Conservation (phyloP, 2,797 vertebrate species). For the Sebastes cheni region DNA sequence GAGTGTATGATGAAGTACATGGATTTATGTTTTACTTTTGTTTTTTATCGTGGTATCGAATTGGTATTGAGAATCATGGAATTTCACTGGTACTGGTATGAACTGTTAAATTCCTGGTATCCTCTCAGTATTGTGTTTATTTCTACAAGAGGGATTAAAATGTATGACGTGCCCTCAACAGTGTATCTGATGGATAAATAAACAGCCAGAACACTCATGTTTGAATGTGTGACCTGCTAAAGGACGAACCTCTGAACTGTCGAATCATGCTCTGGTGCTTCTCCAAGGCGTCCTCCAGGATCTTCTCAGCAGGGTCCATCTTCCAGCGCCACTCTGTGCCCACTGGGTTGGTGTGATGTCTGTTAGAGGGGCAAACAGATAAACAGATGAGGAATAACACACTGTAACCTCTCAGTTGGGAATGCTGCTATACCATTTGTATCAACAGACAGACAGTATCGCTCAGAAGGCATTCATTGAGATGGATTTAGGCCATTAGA, state of each 20-base stretch:
- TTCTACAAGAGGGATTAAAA: neutral
- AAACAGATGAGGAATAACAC: neutral
- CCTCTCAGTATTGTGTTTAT: neutral
- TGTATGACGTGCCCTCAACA: neutral
- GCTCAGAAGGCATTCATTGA: neutral
- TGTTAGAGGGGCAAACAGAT: slow-evolving; percentile 50
- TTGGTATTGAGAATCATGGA: neutral
- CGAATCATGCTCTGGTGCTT: slow-evolving; percentile 93
- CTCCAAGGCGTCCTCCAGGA: slow-evolving; percentile 89
- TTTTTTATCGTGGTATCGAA: neutral
- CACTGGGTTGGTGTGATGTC: slow-evolving; percentile 97
- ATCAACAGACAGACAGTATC: neutral
- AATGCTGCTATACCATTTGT: neutral
- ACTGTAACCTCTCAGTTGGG: neutral
- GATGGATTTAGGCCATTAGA: neutral
- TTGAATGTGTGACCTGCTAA: neutral
- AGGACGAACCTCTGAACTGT: slow-evolving; percentile 91
- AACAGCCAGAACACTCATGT: too few species aligned
- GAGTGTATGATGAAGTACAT: fast-evolving
- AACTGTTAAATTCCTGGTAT: neutral
- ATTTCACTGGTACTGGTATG: neutral
- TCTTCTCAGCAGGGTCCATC: slow-evolving; percentile 92
- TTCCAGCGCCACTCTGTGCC: slow-evolving; percentile 97
- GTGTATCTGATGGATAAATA: too few species aligned
- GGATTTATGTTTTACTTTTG: neutral